Conservation (phyloP, 2,797 vertebrate genomes). For the Natrix natrix region DNA sequence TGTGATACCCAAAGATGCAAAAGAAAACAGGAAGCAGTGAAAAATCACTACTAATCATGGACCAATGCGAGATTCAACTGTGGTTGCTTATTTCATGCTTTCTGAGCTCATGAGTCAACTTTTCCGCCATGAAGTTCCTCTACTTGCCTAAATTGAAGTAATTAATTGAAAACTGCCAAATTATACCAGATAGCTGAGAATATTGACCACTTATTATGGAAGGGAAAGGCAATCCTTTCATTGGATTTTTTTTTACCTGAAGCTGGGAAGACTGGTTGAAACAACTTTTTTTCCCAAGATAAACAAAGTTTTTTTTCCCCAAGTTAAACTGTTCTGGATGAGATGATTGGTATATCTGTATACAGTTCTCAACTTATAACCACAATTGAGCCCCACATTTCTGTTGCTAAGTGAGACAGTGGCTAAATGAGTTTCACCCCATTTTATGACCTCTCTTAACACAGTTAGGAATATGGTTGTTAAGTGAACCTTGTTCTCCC, state of each 20-base stretch:
- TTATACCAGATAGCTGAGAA: neutral
- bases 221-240: neutral
- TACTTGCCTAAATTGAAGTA: neutral
- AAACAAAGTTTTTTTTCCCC: neutral
- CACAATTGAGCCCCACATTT: neutral
- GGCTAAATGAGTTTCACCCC: too few relatives aligned
- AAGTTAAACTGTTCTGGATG: neutral
- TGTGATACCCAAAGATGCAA: neutral
- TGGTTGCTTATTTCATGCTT: neutral
- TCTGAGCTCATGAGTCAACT: neutral
- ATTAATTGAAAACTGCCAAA: neutral
- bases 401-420: neutral
- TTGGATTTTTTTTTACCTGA: neutral
- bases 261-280: neutral
- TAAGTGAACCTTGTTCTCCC: neutral
- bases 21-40: neutral
- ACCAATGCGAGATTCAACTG: neutral
- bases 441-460: too few relatives aligned
- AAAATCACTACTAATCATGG: neutral
- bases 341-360: neutral
- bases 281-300: neutral
- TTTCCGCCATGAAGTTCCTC: neutral
- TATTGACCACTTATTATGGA: neutral
- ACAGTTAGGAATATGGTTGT: neutral
- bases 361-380: neutral